Conservation (phyloP, 2,888 invertebrate genomes). For the Dugesia japonica region DNA sequence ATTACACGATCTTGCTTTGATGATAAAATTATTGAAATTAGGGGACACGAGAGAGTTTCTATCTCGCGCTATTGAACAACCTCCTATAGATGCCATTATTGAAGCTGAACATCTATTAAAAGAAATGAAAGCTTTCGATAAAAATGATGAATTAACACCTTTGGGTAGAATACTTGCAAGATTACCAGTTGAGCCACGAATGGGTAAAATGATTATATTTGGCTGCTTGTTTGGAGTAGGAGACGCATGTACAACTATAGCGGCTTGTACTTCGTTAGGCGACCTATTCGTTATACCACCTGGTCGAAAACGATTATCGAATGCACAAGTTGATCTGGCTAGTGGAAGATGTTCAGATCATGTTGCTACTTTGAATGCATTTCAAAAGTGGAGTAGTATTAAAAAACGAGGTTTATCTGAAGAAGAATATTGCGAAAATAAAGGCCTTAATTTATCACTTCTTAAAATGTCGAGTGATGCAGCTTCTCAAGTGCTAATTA, state of each 20-base stretch:
- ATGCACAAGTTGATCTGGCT: conserved; percentile 59
- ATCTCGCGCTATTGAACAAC: conserved; percentile 77
- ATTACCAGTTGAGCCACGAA: conserved; percentile 78
- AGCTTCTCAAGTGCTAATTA: background rate
- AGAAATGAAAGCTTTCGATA: conserved; percentile 79
- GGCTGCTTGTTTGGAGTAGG: conserved; percentile 64
- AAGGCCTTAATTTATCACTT: conserved; percentile 71
- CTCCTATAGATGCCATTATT: conserved; percentile 88
- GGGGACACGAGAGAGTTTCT: conserved; percentile 83
- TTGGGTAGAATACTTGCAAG: conserved; percentile 79
- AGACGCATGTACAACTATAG: conserved; percentile 76
- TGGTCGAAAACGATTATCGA: conserved; percentile 57
- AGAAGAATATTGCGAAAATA: conserved; percentile 70
- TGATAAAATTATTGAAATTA: conserved; percentile 70
- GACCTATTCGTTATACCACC: conserved; percentile 63
- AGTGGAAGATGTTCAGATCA: conserved; percentile 80
- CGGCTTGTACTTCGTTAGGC: conserved; percentile 83
- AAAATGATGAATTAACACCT: conserved; percentile 71
- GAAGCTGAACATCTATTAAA: conserved; percentile 71
- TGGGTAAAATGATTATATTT: conserved; percentile 89
- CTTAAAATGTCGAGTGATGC: conserved; percentile 79
- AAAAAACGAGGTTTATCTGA: conserved; percentile 54
- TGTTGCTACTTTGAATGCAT: conserved; percentile 78
- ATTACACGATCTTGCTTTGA: conserved; percentile 76
- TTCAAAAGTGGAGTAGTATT: conserved; percentile 57